Evolutionary conservation across 2,113 vertebrate species (phyloP), one percentile per base, ranked within the genome.

Genomic region (Porphyrio hochstetteri): DNA sequence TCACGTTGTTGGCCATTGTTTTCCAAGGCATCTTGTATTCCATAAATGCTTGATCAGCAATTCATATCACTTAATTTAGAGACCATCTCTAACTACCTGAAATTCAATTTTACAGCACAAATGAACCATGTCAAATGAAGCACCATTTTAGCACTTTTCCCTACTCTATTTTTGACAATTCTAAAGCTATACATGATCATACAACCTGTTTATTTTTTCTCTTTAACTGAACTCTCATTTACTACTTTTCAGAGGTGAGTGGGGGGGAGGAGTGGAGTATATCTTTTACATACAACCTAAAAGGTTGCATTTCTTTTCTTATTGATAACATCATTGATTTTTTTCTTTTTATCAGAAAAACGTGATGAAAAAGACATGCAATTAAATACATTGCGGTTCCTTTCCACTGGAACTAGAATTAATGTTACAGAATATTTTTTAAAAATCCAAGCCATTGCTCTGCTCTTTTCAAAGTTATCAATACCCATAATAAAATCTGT

Each of bases 51-150:
- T 81, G 68, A 75, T 31, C 14, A 53, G 13, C 70, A 80, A 42
- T 44, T 50, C 64, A 36, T 36, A 86, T 70, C 19, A 42, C 31
- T 77, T 90, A 77, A 28, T 64, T 72, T 81, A 68, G 93, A 91
- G 42, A 17, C 40, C 79, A 56, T n/a, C 12, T 90, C 24, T 68
- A 52, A 82, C 65, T 80, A 92, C 17, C 18, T 24, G 7, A 91
- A 94, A 93, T 63, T 82, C 86, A 82, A 80, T 19, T 17, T 71
- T 88, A 78, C 35, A 86, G 67, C 55, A 87, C 61, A 35, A 31
- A 86, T 81, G 69, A 88, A 88, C 82, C 55, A 88, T 68, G 83
- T 52, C 48, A 92, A 89, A 94, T 63, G n/a, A 92, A 92, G 52
- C 46, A 48, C 35, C 33, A 35, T 91, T 94, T 53, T 28, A 53